Base-by-base conservation (phyloP, 2,797 vertebrate species). In the Hylomyscus alleni region DNA sequence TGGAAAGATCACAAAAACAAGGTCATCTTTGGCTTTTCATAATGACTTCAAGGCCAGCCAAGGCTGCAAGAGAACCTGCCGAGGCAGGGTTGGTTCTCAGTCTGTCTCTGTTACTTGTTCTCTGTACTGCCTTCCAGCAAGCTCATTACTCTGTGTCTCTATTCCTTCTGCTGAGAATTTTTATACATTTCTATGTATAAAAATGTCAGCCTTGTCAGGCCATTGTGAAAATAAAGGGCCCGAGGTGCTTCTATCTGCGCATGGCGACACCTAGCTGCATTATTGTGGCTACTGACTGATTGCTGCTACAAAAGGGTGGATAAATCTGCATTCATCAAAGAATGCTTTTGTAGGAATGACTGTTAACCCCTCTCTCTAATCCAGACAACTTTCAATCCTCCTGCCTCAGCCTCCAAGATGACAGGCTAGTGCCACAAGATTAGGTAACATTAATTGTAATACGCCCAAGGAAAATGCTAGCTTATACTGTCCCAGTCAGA, bases 91-190 rank as follows among this genome's bases (percentile, higher is more conserved):
- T 50, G 58, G 40, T 24, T 56, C 17, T 2, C 7, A 76, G 52
- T 77, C 29, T 26, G 15, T 29, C 56, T 91, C 31, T 78, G 67
- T 72, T 13, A 0, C 34, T 83, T 29, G 60, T 65, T 72, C 24
- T 13, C 5, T 40, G 12, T 17, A 22, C 19, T 26, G 52, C 1
- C 69, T 72, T 62, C 34, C 34, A 44, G 56, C 40, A 62, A 54
- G 4, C 52, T 50, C 34, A 85, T 58, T 29, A 1, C 52, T 56
- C 17, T 37, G 2, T n/a, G 60, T 26, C 91, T 82, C 31, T 0
- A 17, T 83, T 81, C 78, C 13, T 40, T 93, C 31, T 80, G 50
- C 81, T 92, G 85, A 90, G 81, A 95, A 93, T n/a, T n/a, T n/a
- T n/a, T n/a, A n/a, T n/a, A n/a, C n/a, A n/a, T n/a, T n/a, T n/a